A percentile compares a stretch with the other conserved stretches of the same genome.
Evolutionary conservation across 2,797 vertebrate genomes (phyloP).

Genomic region (Tapera naevia): DNA sequence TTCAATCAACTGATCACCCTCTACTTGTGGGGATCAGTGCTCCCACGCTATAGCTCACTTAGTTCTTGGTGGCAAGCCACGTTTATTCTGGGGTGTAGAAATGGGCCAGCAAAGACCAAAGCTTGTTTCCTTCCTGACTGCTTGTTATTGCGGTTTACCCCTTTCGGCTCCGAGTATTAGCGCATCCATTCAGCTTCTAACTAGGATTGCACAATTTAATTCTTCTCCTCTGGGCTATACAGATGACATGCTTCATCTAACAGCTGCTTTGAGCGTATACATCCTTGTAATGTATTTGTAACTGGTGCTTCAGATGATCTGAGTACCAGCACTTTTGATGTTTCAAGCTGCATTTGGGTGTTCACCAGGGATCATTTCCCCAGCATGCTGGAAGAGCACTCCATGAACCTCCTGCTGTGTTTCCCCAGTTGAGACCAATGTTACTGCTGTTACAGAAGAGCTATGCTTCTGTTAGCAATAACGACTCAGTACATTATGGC

Average conservation of each 20-base stretch:
- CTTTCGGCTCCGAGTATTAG: not conserved
- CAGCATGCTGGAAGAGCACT: conserved; percentile 45
- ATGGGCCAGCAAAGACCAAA: not conserved
- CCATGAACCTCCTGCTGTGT: not conserved
- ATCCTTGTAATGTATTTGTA: conserved; percentile 29
- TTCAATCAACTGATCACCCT: not conserved
- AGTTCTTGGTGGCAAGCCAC: not conserved
- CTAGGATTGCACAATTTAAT: conserved; percentile 48
- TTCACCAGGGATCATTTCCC: conserved; percentile 64
- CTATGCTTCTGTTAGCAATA: conserved; percentile 33
- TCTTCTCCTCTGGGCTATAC: conserved; percentile 55
- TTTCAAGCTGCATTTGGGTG: conserved; percentile 6
- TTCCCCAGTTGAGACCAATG: conserved; percentile 32
- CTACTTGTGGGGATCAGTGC: not conserved
- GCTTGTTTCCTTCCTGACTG: not conserved
- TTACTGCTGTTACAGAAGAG: conserved; percentile 18
- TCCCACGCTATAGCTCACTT: not conserved
- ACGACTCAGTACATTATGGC: not conserved
- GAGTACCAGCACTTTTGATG: conserved; percentile 18
- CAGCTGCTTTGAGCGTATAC: conserved; percentile 11
- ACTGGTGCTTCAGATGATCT: conserved; percentile 20
- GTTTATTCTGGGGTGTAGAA: not conserved
- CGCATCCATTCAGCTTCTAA: conserved; percentile 61
- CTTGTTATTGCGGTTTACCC: not conserved
- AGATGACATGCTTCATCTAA: conserved; percentile 54